Conservation (phyloP, 1,140 invertebrate genomes). For the Euglossa dilemma region DNA sequence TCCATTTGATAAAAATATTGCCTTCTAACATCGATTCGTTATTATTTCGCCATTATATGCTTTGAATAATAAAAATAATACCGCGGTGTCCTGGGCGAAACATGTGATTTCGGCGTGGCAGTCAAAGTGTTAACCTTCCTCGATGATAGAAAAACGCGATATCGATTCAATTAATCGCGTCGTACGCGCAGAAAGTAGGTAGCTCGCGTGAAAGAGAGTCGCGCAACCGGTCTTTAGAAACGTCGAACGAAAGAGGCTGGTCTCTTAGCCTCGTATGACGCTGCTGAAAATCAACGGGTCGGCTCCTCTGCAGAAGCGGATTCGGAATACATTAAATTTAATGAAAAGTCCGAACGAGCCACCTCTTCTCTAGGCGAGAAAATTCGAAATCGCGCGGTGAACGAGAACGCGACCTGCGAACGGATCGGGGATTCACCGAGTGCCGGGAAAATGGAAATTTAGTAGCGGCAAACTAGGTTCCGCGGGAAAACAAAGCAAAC, state of each 20-base stretch:
- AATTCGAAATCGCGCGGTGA: slow-evolving; percentile 9
- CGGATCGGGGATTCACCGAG: background rate
- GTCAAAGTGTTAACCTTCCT: too few species aligned
- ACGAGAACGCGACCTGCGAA: background rate
- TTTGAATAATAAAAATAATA: too few species aligned
- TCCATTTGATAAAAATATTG: too few species aligned
- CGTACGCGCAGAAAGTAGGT: background rate
- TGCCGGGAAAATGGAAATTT: slow-evolving; percentile 34
- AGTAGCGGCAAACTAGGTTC: slow-evolving; percentile 22
- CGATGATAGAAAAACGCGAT: background rate
- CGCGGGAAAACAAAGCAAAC: slow-evolving; percentile 18
- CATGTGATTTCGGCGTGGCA: too few species aligned
- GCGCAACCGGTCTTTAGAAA: background rate
- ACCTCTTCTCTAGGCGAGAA: background rate
- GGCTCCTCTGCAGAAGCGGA: background rate
- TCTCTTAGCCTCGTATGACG: background rate
- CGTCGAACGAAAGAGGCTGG: background rate
- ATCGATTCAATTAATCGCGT: background rate
- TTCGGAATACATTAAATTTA: background rate
- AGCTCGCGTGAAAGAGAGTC: background rate
- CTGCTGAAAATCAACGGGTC: background rate
- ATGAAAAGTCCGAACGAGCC: background rate
- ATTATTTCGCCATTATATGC: too few species aligned
- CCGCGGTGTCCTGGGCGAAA: too few species aligned
- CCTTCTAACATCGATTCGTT: too few species aligned